Evolutionary conservation across 2,113 vertebrate species (phyloP).

Genomic region (Chaetops frenatus): DNA sequence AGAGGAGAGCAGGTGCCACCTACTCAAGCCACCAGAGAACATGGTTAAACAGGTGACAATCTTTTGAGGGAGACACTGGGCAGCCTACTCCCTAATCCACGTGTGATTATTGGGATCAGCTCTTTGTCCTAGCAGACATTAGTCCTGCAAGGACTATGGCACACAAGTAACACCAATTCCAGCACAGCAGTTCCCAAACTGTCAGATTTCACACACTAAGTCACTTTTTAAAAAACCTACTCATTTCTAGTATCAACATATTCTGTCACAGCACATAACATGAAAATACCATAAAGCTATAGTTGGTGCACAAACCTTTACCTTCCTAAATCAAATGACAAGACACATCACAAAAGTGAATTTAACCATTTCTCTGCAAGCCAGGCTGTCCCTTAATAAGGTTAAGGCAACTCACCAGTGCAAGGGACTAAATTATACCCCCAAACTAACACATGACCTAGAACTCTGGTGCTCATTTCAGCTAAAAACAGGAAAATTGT

Average conservation of each 20-base stretch:
- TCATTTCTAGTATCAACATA: neutral
- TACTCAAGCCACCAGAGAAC: neutral
- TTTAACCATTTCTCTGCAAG: neutral
- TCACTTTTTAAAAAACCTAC: neutral
- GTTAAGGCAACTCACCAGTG: neutral
- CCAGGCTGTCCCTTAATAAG: neutral
- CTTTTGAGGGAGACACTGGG: neutral
- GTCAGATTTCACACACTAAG: neutral
- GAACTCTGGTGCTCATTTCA: neutral
- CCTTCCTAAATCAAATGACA: neutral
- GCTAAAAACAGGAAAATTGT: neutral
- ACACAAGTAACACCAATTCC: neutral
- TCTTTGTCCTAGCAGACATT: neutral
- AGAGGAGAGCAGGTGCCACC: neutral
- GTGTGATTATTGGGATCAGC: neutral
- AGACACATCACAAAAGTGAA: neutral
- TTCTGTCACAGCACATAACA: neutral
- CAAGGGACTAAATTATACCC: neutral
- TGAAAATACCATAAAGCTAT: neutral
- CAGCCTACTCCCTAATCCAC: fast-evolving
- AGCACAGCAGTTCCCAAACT: neutral
- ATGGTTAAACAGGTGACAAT: neutral
- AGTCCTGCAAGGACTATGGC: neutral
- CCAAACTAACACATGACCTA: neutral
- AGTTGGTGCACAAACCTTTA: neutral